Conservation (phyloP, 2,797 vertebrate species). For the Xenopus petersii region DNA sequence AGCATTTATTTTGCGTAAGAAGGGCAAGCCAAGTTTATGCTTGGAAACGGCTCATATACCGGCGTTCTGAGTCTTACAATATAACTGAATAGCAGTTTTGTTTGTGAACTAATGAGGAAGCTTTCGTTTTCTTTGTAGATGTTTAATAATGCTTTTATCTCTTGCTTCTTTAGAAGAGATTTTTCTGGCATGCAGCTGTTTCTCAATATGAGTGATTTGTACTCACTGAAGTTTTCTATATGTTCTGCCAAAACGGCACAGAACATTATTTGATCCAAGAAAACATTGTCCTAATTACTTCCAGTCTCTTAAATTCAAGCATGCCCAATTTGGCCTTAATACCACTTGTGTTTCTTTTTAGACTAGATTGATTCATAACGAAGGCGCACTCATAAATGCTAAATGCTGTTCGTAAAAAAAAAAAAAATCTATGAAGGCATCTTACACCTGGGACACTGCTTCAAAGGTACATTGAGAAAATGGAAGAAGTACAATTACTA, state of each 20-base stretch:
- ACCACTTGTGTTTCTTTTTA: slow-evolving; percentile 52
- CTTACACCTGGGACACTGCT: slow-evolving; percentile 18
- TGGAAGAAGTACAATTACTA: neutral
- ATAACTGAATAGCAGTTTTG: slow-evolving; percentile 60
- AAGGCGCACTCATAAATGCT: slow-evolving; percentile 12
- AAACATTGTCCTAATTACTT: slow-evolving; percentile 65
- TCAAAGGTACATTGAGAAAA: neutral
- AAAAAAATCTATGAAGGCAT: neutral
- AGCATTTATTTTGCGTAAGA: slow-evolving; percentile 50
- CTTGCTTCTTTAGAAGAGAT: slow-evolving; percentile 61
- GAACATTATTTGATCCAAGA: slow-evolving; percentile 59
- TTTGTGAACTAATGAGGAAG: slow-evolving; percentile 59
- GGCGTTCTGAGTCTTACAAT: slow-evolving; percentile 58
- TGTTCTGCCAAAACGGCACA: slow-evolving; percentile 61
- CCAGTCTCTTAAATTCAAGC: slow-evolving; percentile 60
- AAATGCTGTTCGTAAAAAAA: neutral
- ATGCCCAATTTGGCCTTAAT: slow-evolving; percentile 58
- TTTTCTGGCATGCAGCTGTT: slow-evolving; percentile 65
- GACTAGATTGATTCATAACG: slow-evolving; percentile 48
- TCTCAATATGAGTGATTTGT: slow-evolving; percentile 56
- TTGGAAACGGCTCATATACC: slow-evolving; percentile 55
- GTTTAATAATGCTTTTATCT: slow-evolving; percentile 62
- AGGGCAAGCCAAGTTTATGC: slow-evolving; percentile 59
- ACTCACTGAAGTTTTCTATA: slow-evolving; percentile 67
- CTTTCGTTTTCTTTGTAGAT: slow-evolving; percentile 56